phyloP scores from a whole-genome alignment of 53 echinoderm and acorn worm species.

The Mesocentrotus franciscanus region DNA sequence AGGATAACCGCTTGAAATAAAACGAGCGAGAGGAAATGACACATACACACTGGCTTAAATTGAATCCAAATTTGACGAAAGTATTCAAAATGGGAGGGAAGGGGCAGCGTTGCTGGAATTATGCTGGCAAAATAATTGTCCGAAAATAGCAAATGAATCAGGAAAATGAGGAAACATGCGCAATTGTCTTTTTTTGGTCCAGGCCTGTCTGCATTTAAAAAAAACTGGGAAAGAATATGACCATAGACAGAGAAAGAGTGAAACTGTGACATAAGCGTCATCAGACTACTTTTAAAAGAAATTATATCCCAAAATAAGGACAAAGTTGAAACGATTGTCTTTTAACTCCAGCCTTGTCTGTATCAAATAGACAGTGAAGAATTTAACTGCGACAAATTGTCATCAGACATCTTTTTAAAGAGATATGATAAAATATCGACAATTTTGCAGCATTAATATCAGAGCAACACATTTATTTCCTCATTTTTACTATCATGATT shows the following conservation, averaged over 20 bases:
- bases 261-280: neutral
- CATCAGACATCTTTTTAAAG: no score
- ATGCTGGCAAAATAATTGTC: neutral
- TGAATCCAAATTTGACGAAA: slow-evolving; percentile 10
- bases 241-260: neutral
- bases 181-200: neutral
- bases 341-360: no score
- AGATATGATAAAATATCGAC: no score
- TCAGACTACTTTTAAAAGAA: neutral
- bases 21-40: slow-evolving; percentile 14
- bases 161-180: neutral
- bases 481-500: no score
- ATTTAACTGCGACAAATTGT: no score
- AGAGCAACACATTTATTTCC: no score
- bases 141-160: neutral
- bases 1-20: neutral
- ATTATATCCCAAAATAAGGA: no score
- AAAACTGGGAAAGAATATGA: neutral
- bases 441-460: no score
- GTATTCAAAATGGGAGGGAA: neutral
- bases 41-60: slow-evolving; percentile 39
- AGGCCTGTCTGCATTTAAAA: neutral
- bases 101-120: slow-evolving; percentile 1
- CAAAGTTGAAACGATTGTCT: no score
- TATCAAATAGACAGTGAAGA: no score